Base-by-base conservation (phyloP, 2,888 invertebrate genomes). In the Idaea biselata region DNA sequence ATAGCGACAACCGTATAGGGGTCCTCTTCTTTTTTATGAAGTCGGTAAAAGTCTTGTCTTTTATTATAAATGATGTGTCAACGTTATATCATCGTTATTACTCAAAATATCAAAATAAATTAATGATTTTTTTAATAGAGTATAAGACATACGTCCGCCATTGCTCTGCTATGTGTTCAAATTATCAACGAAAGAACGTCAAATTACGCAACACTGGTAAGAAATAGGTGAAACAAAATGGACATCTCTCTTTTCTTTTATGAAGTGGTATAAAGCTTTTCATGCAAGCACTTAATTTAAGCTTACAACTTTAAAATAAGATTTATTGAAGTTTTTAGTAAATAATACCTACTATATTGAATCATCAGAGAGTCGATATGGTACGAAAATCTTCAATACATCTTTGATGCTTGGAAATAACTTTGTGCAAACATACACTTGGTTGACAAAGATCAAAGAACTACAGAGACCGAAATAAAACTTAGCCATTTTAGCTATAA, bases 371-470 rank as follows among this genome's bases (percentile, higher is more conserved):
- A 44, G 44, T 2, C 8, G 14, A 44, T 11, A 44, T 16, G 25
- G 3, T 16, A 18, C 1, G 32, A 18, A 32, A 55, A 11, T 55
- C 4, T 18, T 16, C 6, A 6, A 60, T n/a, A 8, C 61, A 64
- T 59, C 66, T 68, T 61, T 25, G 61, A 69, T 71, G 67, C 65
- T 53, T 53, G 59, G 25, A 16, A 16, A 16, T 59, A 64, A 59
- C 62, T 62, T 63, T 67, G 65, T 64, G 67, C 68, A 71, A 69
- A 68, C 68, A 66, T 60, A 33, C 33, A 16, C 55, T 55, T 60
- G 18, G 55, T 58, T 6, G 55, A 63, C 58, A 60, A 62, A 60
- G 61, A 58, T 60, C 55, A 62, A n/a, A 16, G 1, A n/a, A n/a
- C n/a, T n/a, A n/a, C n/a, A n/a, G n/a, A n/a, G n/a, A n/a, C n/a